Percentiles rank a stretch among this genome's conserved stretches.
Conservation (phyloP, 2,797 vertebrate species). For the Crocidura indochinensis region DNA sequence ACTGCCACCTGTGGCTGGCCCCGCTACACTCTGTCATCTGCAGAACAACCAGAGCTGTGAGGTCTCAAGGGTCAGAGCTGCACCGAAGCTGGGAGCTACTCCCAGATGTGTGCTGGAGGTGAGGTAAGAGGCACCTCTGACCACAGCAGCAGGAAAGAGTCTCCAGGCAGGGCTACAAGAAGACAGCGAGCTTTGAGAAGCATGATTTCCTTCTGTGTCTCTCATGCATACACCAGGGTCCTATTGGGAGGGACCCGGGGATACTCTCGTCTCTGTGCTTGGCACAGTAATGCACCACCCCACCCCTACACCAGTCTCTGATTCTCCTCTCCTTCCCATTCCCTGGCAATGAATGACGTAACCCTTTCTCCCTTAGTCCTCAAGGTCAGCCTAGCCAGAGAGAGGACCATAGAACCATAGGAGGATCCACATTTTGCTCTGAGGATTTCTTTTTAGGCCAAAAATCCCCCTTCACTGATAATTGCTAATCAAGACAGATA, state of each 20-base stretch:
- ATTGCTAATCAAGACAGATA: conserved; percentile 73
- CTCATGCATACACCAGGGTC: conserved; percentile 9
- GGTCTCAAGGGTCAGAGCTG: conserved; percentile 38
- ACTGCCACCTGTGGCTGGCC: conserved; percentile 76
- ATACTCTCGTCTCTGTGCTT: not conserved
- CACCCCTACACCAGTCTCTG: not conserved
- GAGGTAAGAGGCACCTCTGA: not conserved
- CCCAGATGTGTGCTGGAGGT: not conserved
- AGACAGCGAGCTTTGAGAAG: not conserved
- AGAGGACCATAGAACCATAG: not conserved
- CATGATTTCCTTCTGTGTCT: not conserved
- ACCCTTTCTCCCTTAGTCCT: conserved; percentile 74
- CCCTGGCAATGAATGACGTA: conserved; percentile 78
- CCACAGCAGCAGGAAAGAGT: not conserved
- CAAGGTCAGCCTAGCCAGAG: conserved; percentile 86
- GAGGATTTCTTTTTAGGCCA: conserved; percentile 49
- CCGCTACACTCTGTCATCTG: not conserved
- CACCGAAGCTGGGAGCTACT: accelerated
- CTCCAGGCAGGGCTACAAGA: not conserved
- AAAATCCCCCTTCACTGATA: conserved; percentile 65
- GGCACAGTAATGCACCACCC: conserved; percentile 1
- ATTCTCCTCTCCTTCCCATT: conserved; percentile 56
- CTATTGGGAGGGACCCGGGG: not conserved
- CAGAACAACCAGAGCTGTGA: not conserved
- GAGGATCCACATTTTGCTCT: conserved; percentile 43